These are phyloP conservation scores for Timandra comae DNA, from an alignment of 2,888 invertebrate species.

Conservation along the genomic window DNA sequence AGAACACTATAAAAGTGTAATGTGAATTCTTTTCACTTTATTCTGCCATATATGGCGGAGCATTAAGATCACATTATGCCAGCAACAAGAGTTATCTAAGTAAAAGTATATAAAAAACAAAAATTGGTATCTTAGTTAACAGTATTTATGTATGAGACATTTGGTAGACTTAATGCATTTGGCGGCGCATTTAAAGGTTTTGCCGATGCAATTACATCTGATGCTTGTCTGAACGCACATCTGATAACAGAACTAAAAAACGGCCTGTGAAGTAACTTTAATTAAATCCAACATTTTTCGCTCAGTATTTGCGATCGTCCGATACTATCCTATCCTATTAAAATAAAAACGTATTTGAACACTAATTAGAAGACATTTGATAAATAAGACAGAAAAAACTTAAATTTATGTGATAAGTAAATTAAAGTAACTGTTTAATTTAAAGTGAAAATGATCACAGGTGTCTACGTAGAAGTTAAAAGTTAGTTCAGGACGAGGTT, in stretches of 20 bases:
- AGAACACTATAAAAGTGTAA: conserved; percentile 11
- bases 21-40: conserved; percentile 11
- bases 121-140: too few relatives aligned
- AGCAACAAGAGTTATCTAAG: too few relatives aligned
- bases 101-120: too few relatives aligned
- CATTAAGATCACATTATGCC: too few relatives aligned
- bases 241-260: conserved; percentile 63
- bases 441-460: conserved; percentile 39
- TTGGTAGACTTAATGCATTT: conserved; percentile 36
- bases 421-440: conserved; percentile 9
- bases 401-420: background rate
- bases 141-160: conserved; percentile 15
- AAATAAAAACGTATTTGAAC: conserved; percentile 39
- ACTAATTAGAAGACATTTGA: conserved; percentile 41
- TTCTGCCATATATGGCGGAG: conserved; percentile 8
- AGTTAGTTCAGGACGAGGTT: conserved; percentile 43
- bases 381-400: conserved; percentile 7
- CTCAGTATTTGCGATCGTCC: conserved; percentile 32
- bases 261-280: conserved; percentile 52
- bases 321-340: conserved; percentile 39
- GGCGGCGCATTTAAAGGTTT: conserved; percentile 55
- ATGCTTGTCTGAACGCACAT: conserved; percentile 57
- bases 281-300: conserved; percentile 58
- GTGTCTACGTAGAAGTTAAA: conserved; percentile 34
- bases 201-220: conserved; percentile 60